Evolutionary conservation across 2,797 vertebrate genomes (phyloP).

Genomic region (Rhinatrema bivittatum): DNA sequence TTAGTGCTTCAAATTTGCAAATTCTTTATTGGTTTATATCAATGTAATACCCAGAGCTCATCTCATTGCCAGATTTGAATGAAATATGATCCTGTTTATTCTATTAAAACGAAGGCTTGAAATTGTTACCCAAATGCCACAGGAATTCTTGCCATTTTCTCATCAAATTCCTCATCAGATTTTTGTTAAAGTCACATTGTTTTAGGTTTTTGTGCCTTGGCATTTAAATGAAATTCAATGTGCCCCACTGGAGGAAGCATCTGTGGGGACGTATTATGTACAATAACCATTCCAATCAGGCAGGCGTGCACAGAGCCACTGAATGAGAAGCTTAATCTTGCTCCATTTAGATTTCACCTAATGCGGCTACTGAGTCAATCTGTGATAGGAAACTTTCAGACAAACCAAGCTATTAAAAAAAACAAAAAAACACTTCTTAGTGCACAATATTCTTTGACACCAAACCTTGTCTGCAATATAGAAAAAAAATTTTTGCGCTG

Average conservation of each 20-base stretch:
- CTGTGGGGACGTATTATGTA: constrained; percentile 69
- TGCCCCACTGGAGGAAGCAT: constrained; percentile 67
- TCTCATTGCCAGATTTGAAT: constrained; percentile 79
- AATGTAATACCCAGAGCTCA: constrained; percentile 77
- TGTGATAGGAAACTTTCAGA: constrained; percentile 47
- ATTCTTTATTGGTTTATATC: constrained; percentile 80
- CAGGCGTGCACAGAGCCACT: constrained; percentile 43
- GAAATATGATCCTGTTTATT: constrained; percentile 80
- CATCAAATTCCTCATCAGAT: constrained; percentile 75
- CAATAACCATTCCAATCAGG: constrained; percentile 68
- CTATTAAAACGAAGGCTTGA: constrained; percentile 75
- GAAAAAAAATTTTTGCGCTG: constrained; percentile 9
- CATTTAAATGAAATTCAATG: constrained; percentile 71
- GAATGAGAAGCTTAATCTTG: constrained; percentile 55
- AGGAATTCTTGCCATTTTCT: constrained; percentile 79
- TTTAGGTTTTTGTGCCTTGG: constrained; percentile 69
- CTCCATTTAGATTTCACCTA: constrained; percentile 49
- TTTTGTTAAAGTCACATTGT: constrained; percentile 76
- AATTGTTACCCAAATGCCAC: constrained; percentile 78
- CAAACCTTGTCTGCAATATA: constrained; percentile 5
- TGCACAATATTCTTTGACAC: constrained; percentile 29
- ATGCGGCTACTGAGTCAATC: constrained; percentile 58
- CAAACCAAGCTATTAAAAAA: constrained; percentile 49
- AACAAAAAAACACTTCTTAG: constrained; percentile 44
- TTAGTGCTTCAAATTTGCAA: constrained; percentile 79